Base-by-base conservation (phyloP, 2,797 vertebrate genomes). In the Danionella dracula region DNA sequence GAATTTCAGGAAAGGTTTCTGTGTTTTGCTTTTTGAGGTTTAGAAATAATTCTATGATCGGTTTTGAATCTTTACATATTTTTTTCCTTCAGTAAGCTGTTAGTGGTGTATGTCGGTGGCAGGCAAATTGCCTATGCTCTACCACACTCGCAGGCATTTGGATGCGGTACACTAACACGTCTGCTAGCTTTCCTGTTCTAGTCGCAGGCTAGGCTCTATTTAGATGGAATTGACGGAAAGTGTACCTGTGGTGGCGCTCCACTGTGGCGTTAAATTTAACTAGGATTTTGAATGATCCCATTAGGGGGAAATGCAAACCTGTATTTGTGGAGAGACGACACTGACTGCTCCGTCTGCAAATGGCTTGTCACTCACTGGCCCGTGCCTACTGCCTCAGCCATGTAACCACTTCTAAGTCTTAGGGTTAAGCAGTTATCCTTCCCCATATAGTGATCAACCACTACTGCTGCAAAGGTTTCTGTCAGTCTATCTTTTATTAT, bases 231-330 rank as follows among this genome's bases (percentile, higher is more conserved):
- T 58, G 68, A 55, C 73, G 73, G 75, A 77, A 74, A 76, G 71
- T 69, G 54, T 40, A 61, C 54, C 66, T 48, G 71, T 54, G 58
- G 71, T 60, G 29, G 64, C 64, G 73, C 74, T 76, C 71, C 68
- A 69, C 68, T 5, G 57, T 63, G 58, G 69, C 70, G 66, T 72
- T 57, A 57, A 66, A 66, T 68, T 78, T 70, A 74, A 76, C 74
- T 71, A 62, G 67, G 72, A 64, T 78, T 80, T 73, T 78, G 74
- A 80, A 76, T 74, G 78, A 80, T 80, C 76, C 67, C 74, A 78
- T 80, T 80, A 76, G 60, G 60, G 57, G 56, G 69, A 78, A 78
- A 74, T 61, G 60, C 67, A 60, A 76, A 73, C 64, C 70, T 76
- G 55, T 70, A 66, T 59, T 80, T 76, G 71, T 23, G 70, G 72